A percentile compares a stretch with the other conserved stretches of the same genome.
Evolutionary conservation across 1,140 invertebrate genomes (phyloP).

Genomic region (Yoshiicerus persimilis): DNA sequence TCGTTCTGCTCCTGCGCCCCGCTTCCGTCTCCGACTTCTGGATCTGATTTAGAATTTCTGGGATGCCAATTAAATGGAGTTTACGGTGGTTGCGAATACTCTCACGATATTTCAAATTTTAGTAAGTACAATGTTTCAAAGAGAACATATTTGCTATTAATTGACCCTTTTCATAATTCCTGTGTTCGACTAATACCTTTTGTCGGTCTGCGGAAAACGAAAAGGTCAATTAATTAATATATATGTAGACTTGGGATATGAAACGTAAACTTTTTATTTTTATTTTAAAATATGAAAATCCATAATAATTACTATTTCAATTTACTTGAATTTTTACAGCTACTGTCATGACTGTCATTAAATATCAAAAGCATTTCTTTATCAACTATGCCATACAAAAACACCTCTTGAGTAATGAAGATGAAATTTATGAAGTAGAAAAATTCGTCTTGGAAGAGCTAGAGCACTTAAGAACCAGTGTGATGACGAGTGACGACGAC

Average conservation of each 20-base stretch:
- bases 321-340: not conserved
- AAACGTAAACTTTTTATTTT: not conserved
- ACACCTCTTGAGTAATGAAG: not conserved
- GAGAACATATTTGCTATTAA: too few relatives aligned
- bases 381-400: not conserved
- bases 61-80: not conserved
- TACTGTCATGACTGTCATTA: not conserved
- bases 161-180: too few relatives aligned
- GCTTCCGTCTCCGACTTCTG: not conserved
- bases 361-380: not conserved
- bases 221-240: too few relatives aligned
- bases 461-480: not conserved
- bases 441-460: not conserved
- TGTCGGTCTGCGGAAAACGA: too few relatives aligned
- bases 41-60: not conserved
- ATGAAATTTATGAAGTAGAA: not conserved
- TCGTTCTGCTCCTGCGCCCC: not conserved
- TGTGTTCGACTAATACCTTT: too few relatives aligned
- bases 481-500: too few relatives aligned
- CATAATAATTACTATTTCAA: not conserved
- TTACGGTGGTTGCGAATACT: not conserved
- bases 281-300: not conserved
- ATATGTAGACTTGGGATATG: too few relatives aligned
- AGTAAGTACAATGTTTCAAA: too few relatives aligned
- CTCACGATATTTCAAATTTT: too few relatives aligned